Evolutionary conservation across 1,140 invertebrate genomes (phyloP), one percentile per base, ranked within the genome.

Genomic region (Pararge aegeria): DNA sequence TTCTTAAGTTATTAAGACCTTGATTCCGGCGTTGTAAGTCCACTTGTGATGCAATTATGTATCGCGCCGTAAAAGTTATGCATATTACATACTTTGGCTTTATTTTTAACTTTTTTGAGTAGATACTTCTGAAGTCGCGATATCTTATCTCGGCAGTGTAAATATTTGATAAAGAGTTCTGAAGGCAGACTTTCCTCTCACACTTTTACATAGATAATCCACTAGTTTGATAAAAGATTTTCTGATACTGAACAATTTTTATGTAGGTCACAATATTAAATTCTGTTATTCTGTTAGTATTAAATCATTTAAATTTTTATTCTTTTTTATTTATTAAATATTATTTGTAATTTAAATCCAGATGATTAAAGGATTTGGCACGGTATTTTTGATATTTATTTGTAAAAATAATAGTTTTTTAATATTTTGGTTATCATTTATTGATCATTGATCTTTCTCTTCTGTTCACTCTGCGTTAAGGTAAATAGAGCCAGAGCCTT

Each of bases 91-190:
- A 21, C 9, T 44, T 53, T 53, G 29, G 19, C 6, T 44, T 34
- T 53, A 50, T 51, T 29, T 7, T 42, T 19, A 34, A 42, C 13
- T 55, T 58, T 61, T 68, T 70, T 66, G 54, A 50, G 44, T 42
- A 44, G 66, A 4, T 4, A 24, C 24, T 61, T 55, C 55, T 65
- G 58, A 30, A 24, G 61, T 40, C 19, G 48, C 51, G 50, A 51
- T 83, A 81, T 80, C 77, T 83, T 83, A 83, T 83, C 80, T 61
- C 12, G 18, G 51, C 30, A 12, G 40, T 66, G 61, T 66, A 73
- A 54, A 64, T 55, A 59, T 20, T 34, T 66, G 80, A 79, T 83
- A 82, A 74, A 71, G 24, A 24, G 29, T 30, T 7, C 4, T 10
- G 10, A 30, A 34, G 51, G 65, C 63, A 34, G 51, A 66, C 63